Evolutionary conservation across 2,113 vertebrate genomes (phyloP).

Genomic region (Climacteris rufus): DNA sequence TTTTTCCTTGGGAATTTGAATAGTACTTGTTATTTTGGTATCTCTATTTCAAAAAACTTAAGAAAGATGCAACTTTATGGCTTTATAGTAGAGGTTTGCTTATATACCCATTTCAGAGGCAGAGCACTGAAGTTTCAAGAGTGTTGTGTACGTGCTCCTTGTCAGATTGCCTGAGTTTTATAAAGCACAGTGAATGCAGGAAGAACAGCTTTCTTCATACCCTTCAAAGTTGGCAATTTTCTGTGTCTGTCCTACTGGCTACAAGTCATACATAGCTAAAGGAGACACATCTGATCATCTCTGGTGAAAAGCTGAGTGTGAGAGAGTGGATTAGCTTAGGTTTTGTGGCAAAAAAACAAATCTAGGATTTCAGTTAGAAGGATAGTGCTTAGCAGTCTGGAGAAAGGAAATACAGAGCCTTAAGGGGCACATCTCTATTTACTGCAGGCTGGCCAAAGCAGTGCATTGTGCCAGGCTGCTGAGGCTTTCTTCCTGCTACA

Average conservation of each 20-base stretch:
- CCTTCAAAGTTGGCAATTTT: too few relatives aligned
- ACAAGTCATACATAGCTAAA: background rate
- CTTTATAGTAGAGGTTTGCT: background rate
- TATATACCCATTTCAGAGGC: background rate
- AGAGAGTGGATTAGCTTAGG: background rate
- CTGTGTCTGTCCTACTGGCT: background rate
- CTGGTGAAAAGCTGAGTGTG: background rate
- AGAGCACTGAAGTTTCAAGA: background rate
- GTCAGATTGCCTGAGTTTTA: background rate
- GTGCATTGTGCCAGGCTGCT: background rate
- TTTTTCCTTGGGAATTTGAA: background rate
- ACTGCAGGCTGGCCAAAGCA: background rate
- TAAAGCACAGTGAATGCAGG: background rate
- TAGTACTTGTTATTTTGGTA: background rate
- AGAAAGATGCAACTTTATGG: background rate
- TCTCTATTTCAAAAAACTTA: background rate
- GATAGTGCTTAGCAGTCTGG: background rate
- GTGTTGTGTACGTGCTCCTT: background rate
- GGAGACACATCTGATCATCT: background rate
- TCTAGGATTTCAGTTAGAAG: background rate
- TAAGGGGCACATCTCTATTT: background rate
- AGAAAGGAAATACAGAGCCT: background rate
- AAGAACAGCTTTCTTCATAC: background rate
- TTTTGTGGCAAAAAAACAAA: background rate
- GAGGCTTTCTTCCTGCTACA: background rate